Conservation (phyloP, 2,113 vertebrate species). For the Probosciger aterrimus region DNA sequence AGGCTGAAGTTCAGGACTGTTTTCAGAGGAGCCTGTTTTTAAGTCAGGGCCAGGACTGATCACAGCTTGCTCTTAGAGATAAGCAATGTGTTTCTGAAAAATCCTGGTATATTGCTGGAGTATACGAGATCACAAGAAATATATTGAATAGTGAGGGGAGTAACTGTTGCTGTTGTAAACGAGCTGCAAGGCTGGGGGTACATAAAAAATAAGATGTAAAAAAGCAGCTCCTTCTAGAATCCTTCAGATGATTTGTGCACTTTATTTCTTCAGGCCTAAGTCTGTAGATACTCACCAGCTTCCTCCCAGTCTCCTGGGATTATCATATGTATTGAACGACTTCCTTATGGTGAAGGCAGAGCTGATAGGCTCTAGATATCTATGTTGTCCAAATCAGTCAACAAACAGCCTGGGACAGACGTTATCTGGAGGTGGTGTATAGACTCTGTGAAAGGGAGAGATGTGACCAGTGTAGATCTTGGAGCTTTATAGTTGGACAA, state of each 20-base stretch:
- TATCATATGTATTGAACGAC: background rate
- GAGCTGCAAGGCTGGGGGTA: background rate
- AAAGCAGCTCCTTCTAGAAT: background rate
- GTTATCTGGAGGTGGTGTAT: background rate
- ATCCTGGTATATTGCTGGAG: background rate
- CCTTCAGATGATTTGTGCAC: background rate
- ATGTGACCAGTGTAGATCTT: accelerated
- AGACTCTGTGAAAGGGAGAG: background rate
- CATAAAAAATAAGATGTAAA: background rate
- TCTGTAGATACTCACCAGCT: background rate
- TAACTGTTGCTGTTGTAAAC: background rate
- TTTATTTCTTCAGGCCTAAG: background rate
- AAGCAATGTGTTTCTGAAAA: background rate
- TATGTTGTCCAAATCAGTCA: background rate
- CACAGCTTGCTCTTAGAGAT: background rate
- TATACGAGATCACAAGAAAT: background rate
- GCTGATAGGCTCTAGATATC: background rate
- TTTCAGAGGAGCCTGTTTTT: background rate
- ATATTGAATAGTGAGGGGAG: background rate
- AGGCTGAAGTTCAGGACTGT: background rate
- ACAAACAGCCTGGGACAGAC: background rate
- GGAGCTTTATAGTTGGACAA: background rate
- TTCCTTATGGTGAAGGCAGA: background rate
- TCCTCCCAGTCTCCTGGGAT: background rate
- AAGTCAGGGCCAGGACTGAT: background rate